phyloP scores from a whole-genome alignment of 2,113 vertebrate species.

The Recurvirostra avosetta region DNA sequence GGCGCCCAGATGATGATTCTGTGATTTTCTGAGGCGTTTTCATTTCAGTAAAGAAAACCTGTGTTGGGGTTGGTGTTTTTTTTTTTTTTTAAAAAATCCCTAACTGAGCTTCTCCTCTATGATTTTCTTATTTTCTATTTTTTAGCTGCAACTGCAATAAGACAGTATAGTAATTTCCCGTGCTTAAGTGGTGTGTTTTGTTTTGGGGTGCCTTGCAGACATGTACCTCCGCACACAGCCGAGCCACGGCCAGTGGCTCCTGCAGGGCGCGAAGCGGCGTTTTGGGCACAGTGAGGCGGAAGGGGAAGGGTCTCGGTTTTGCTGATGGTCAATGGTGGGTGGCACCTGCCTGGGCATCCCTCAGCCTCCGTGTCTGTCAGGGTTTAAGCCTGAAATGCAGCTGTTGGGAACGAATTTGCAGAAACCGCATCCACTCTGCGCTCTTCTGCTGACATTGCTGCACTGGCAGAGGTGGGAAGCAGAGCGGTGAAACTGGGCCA shows the following conservation, averaged over 20 bases:
- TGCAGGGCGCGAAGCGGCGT: accelerated
- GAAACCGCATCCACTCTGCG: accelerated
- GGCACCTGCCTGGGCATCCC: background rate
- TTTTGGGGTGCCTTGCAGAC: background rate
- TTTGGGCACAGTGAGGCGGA: background rate
- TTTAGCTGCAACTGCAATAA: background rate
- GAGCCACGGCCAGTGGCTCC: background rate
- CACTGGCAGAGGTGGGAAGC: background rate
- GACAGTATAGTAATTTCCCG: accelerated
- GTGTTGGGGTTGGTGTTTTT: too few species aligned
- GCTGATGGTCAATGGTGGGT: too few species aligned
- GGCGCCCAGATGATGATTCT: background rate
- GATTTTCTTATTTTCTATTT: background rate
- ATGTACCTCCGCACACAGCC: accelerated
- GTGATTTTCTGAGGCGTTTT: background rate
- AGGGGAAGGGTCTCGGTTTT: too few species aligned
- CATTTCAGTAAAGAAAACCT: background rate
- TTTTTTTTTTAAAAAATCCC: background rate
- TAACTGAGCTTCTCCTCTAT: background rate
- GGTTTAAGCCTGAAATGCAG: accelerated
- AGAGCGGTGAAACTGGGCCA: background rate
- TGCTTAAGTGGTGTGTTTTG: accelerated
- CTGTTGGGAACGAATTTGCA: background rate
- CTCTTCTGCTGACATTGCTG: background rate
- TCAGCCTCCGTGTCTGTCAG: background rate